phyloP scores from a whole-genome alignment of 2,797 vertebrate genomes.

The Coendou prehensilis region DNA sequence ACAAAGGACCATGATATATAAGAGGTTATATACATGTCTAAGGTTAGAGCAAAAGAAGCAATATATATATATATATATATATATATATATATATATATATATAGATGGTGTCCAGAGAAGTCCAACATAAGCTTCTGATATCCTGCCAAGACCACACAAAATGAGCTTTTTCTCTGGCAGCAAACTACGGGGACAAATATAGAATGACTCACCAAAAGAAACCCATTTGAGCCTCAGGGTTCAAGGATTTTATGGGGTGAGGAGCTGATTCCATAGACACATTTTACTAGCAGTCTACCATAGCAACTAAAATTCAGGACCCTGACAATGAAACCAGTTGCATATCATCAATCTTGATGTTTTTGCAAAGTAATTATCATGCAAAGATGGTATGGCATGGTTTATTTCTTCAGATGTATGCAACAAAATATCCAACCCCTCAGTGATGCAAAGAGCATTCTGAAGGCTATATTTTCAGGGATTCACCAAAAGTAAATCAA shows the following conservation, averaged over 20 bases:
- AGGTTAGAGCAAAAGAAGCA: constrained; percentile 27
- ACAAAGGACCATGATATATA: constrained; percentile 15
- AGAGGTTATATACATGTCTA: not conserved
- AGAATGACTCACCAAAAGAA: constrained; percentile 48
- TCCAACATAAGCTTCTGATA: not conserved
- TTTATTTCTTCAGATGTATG: constrained; percentile 44
- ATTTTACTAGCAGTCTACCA: not conserved
- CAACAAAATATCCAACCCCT: constrained; percentile 4
- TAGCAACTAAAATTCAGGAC: not conserved
- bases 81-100: not conserved
- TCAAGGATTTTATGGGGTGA: not conserved
- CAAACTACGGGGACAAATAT: not conserved
- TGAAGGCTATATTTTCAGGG: not conserved
- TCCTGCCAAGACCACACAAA: not conserved
- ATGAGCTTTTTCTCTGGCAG: not conserved
- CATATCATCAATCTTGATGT: constrained; percentile 18
- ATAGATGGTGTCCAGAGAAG: not conserved
- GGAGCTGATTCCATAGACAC: not conserved
- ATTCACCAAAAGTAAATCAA: constrained; percentile 25
- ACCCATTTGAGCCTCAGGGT: not conserved
- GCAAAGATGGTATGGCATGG: not conserved
- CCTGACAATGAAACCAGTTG: constrained; percentile 22
- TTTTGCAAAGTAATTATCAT: constrained; percentile 54
- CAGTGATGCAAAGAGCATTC: constrained; percentile 16
- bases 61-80: not conserved